Percentiles rank a stretch among this genome's conserved stretches.
These are phyloP conservation scores for Conistra vaccinii DNA, from an alignment of 2,888 invertebrate genomes.

Conservation along the genomic window DNA sequence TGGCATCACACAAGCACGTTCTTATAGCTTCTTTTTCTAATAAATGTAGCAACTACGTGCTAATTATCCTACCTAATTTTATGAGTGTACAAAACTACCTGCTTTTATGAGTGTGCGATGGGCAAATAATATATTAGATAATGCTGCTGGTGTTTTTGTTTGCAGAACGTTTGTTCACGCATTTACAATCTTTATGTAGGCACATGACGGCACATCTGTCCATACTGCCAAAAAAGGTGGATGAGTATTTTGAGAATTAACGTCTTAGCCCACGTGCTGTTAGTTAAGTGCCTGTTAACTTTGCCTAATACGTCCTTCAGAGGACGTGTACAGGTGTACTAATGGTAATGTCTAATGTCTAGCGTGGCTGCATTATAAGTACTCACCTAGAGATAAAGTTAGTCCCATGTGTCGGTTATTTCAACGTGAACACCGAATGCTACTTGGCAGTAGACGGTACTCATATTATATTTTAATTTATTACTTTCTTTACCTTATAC, in stretches of 20 bases:
- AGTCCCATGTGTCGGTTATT: too few relatives aligned
- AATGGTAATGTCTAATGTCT: background rate
- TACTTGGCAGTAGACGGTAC: background rate
- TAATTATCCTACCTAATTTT: too few relatives aligned
- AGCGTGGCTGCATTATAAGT: background rate
- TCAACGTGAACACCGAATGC: background rate
- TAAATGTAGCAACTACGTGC: conserved; percentile 2
- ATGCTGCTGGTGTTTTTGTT: background rate
- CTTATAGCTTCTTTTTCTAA: background rate
- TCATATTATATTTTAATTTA: background rate
- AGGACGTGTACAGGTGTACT: background rate
- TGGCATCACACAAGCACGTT: too few relatives aligned
- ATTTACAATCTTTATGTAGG: background rate
- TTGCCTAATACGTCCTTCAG: conserved; percentile 13
- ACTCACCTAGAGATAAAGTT: background rate
- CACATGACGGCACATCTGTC: background rate
- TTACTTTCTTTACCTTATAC: background rate
- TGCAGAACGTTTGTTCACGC: background rate
- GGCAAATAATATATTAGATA: background rate
- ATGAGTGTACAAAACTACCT: too few relatives aligned
- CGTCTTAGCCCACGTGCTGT: conserved; percentile 6
- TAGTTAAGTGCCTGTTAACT: background rate
- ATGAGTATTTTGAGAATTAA: conserved; percentile 1
- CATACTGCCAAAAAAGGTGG: background rate
- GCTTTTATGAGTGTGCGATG: background rate